These are phyloP conservation scores for Parasteatoda tepidariorum DNA, from an alignment of 1,140 invertebrate genomes.

Conservation along the genomic window DNA sequence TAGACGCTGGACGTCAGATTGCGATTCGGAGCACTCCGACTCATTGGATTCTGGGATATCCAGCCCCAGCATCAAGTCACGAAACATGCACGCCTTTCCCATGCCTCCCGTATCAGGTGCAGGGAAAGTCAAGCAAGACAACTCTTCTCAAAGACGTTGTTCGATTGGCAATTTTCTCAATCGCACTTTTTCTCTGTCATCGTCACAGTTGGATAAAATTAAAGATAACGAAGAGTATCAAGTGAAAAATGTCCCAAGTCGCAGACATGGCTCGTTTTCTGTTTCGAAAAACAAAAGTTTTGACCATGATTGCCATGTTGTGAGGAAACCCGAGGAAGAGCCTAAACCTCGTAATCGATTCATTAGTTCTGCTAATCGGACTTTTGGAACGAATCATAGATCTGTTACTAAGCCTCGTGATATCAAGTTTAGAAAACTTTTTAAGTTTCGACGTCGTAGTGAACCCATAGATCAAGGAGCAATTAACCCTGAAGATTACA, in stretches of 20 bases:
- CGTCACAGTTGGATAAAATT: constrained; percentile 19
- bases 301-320: not conserved
- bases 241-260: not conserved
- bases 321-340: not conserved
- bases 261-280: constrained; percentile 34
- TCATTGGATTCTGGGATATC: constrained; percentile 51
- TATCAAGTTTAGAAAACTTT: constrained; percentile 42
- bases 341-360: constrained; percentile 19
- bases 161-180: constrained; percentile 39
- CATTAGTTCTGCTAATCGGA: constrained; percentile 40
- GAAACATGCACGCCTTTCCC: not conserved
- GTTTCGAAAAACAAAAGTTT: not conserved
- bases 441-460: constrained; percentile 41
- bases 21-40: constrained; percentile 46
- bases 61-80: constrained; percentile 49
- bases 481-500: constrained; percentile 33
- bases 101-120: not conserved
- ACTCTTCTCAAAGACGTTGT: not conserved
- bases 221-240: not conserved
- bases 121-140: not conserved
- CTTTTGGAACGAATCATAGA: constrained; percentile 50
- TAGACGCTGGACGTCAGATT: constrained; percentile 45
- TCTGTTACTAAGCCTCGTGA: constrained; percentile 49
- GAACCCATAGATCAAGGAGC: constrained; percentile 4
- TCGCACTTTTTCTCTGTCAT: constrained; percentile 32